Evolutionary conservation across 2,797 vertebrate genomes (phyloP).

Genomic region (Mormyrus proboscirostris): DNA sequence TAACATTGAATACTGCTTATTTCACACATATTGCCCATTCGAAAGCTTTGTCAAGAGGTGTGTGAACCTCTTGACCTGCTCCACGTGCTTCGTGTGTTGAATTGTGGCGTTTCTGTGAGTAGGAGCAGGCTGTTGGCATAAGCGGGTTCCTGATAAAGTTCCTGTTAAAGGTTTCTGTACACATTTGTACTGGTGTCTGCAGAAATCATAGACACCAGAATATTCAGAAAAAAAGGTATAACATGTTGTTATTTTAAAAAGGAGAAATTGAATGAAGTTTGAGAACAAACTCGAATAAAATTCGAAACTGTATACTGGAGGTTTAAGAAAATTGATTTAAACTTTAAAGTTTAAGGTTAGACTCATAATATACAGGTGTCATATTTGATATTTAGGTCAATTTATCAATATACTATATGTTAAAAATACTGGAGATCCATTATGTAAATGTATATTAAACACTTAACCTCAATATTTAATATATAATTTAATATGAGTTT

Average conservation of each 20-base stretch:
- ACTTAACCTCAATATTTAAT: neutral
- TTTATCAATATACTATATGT: neutral
- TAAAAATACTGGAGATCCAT: neutral
- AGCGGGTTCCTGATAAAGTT: neutral
- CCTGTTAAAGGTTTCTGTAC: neutral
- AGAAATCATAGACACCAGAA: neutral
- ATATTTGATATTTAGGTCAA: neutral
- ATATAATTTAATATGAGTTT: neutral
- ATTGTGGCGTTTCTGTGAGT: neutral
- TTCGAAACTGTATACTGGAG: neutral
- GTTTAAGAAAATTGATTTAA: neutral
- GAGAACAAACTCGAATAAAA: neutral
- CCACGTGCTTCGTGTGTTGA: neutral
- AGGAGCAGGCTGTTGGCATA: neutral
- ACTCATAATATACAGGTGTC: neutral
- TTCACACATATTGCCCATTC: neutral
- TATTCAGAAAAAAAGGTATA: neutral
- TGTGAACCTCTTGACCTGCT: neutral
- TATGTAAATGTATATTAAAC: neutral
- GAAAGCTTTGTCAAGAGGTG: neutral
- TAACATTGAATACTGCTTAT: neutral
- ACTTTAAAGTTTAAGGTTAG: neutral
- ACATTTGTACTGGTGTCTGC: neutral
- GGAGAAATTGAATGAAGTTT: neutral
- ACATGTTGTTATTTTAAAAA: neutral